A percentile compares a stretch with the other conserved stretches of the same genome.
These are phyloP conservation scores for Drosophila navojoa DNA, from an alignment of 1,140 invertebrate species.

Conservation along the genomic window DNA sequence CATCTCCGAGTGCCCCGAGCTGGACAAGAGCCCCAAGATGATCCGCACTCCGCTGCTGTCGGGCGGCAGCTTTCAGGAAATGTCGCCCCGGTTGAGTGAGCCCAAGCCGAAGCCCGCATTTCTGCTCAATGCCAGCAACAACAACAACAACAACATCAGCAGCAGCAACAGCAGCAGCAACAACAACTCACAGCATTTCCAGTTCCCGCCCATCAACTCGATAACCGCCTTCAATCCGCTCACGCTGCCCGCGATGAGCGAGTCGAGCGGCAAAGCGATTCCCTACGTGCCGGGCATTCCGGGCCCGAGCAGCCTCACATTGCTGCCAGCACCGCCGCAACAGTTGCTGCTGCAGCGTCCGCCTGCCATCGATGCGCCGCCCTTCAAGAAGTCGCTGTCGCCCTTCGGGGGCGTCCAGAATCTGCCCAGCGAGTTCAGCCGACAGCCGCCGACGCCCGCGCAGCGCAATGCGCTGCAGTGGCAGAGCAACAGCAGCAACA, in stretches of 20 bases:
- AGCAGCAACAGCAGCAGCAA: too few relatives aligned
- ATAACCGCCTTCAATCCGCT: constrained; percentile 90
- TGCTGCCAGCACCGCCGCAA: constrained; percentile 64
- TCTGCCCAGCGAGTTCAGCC: constrained; percentile 76
- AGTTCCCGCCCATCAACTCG: constrained; percentile 86
- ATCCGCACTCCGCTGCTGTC: constrained; percentile 76
- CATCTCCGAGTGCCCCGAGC: constrained; percentile 74
- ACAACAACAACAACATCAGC: too few relatives aligned
- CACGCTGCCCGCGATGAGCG: constrained; percentile 84
- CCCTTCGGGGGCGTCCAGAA: constrained; percentile 79
- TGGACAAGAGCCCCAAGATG: constrained; percentile 78
- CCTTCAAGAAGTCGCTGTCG: constrained; percentile 53
- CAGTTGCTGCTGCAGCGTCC: constrained; percentile 19
- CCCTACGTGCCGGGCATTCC: constrained; percentile 94
- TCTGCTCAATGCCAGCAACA: too few relatives aligned
- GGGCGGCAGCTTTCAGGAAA: constrained; percentile 79
- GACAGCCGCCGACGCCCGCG: constrained; percentile 67
- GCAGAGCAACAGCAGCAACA: constrained; percentile 35
- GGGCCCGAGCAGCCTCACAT: constrained; percentile 87
- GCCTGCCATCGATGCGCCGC: constrained; percentile 12
- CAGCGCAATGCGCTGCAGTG: constrained; percentile 72
- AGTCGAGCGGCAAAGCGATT: constrained; percentile 85
- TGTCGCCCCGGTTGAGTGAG: constrained; percentile 57
- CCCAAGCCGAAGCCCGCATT: constrained; percentile 28
- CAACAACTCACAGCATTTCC: constrained; percentile 84